phyloP scores from a whole-genome alignment of 2,888 invertebrate genomes.

The Chorisops tibialis region DNA sequence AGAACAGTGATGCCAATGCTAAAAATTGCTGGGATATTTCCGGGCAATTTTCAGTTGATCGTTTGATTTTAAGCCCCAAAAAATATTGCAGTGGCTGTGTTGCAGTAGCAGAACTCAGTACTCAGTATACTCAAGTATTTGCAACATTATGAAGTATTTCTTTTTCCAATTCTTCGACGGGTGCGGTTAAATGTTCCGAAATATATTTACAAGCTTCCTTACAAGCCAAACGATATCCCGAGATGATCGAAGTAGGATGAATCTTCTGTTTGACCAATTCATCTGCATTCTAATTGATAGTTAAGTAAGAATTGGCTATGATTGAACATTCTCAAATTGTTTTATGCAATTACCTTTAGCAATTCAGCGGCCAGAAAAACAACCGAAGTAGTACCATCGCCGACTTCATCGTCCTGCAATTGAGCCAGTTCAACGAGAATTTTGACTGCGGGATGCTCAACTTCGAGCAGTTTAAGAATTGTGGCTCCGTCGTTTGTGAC shows the following conservation, averaged over 20 bases:
- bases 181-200: constrained; percentile 89
- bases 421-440: constrained; percentile 97
- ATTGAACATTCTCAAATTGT: constrained; percentile 2
- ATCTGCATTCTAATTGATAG: constrained; percentile 96
- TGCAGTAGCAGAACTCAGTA: too few species aligned
- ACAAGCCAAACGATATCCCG: constrained; percentile 96
- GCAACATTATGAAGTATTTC: constrained; percentile 90
- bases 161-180: constrained; percentile 84
- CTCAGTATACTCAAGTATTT: too few species aligned
- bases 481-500: constrained; percentile 99
- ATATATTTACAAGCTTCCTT: constrained; percentile 98
- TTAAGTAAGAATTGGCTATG: too few species aligned
- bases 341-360: constrained; percentile 62
- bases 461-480: constrained; percentile 91
- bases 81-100: too few species aligned
- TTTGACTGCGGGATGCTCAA: constrained; percentile 97
- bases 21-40: too few species aligned
- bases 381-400: constrained; percentile 99
- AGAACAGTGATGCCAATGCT: too few species aligned
- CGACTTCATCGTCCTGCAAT: constrained; percentile 98
- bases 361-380: constrained; percentile 76
- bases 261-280: constrained; percentile 98
- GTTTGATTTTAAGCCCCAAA: too few species aligned
- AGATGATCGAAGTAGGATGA: constrained; percentile 98
- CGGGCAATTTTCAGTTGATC: too few species aligned